A percentile compares a stretch with the other conserved stretches of the same genome.
phyloP scores from a whole-genome alignment of 2,797 vertebrate species.

The Macropodus opercularis region DNA sequence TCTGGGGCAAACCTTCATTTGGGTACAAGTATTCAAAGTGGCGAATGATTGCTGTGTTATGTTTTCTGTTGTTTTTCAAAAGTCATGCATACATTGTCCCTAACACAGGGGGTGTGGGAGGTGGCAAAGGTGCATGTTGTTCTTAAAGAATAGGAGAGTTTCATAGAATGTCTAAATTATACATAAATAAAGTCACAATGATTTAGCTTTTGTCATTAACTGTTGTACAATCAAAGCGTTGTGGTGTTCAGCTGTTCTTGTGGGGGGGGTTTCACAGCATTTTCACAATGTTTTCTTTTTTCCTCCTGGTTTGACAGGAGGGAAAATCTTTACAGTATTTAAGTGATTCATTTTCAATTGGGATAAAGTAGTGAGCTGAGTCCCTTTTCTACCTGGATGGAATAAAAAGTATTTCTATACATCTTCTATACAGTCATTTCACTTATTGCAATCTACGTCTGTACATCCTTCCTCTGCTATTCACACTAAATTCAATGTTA shows the following conservation, averaged over 20 bases:
- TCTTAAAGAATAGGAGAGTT: slow-evolving; percentile 44
- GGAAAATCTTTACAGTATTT: slow-evolving; percentile 71
- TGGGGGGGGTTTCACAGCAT: slow-evolving; percentile 45
- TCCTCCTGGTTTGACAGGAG: slow-evolving; percentile 59
- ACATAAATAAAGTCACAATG: slow-evolving; percentile 31
- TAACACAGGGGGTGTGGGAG: neutral
- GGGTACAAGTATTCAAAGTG: slow-evolving; percentile 37
- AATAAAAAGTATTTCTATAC: slow-evolving; percentile 75
- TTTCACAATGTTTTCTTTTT: slow-evolving; percentile 71
- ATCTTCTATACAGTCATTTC: slow-evolving; percentile 75
- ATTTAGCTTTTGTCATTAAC: slow-evolving; percentile 56
- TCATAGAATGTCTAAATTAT: slow-evolving; percentile 54
- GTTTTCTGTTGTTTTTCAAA: slow-evolving; percentile 7
- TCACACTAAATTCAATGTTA: slow-evolving; percentile 44
- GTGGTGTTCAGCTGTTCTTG: slow-evolving; percentile 44
- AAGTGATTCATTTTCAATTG: slow-evolving; percentile 81
- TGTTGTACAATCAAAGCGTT: slow-evolving; percentile 74
- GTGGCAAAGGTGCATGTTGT: neutral
- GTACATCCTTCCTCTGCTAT: slow-evolving; percentile 34
- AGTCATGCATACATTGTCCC: slow-evolving; percentile 65
- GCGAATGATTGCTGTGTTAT: slow-evolving; percentile 41
- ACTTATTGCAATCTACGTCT: slow-evolving; percentile 36
- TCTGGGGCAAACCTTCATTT: slow-evolving; percentile 41
- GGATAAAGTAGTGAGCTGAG: slow-evolving; percentile 77
- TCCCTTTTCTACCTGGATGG: slow-evolving; percentile 72